Base-by-base conservation (phyloP, 2,888 invertebrate genomes). In the Perizoma flavofasciatum region DNA sequence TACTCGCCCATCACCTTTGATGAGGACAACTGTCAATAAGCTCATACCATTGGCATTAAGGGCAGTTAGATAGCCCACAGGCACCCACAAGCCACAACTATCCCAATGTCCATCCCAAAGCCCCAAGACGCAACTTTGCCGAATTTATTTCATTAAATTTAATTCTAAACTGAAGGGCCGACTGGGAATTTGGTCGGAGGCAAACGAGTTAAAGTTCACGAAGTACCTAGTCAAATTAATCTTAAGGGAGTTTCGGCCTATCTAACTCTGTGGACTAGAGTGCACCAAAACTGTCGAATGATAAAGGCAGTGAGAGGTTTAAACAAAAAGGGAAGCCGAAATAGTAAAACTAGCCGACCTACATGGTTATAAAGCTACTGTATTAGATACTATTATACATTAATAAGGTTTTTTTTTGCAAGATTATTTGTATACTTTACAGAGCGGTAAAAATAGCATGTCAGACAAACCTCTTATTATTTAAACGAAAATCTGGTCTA, bases 91-190 rank as follows among this genome's bases (percentile, higher is more conserved):
- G 61, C 59, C 54, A 51, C 51, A 68, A 67, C 64, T 61, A 64
- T 59, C 63, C 52, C 50, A 45, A 55, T 55, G 64, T 66, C 67
- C 65, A 60, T 55, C 58, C 55, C 56, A 50, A 48, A 22, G 63
- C 67, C 73, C 77, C 74, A 71, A 75, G 74, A 75, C 77, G 70
- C 76, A 83, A 86, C 80, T 88, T 84, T 78, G 75, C 78, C 75
- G 81, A 89, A 89, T 89, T 88, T 88, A 88, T 89, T 90, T 89
- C 86, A 89, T 89, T 90, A 87, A 90, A 89, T 89, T 88, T 86
- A 90, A 89, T 88, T 88, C 82, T 86, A 83, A 88, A 88, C 88
- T 88, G 79, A 81, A 85, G 84, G 86, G 81, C 82, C 83, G 78
- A 74, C 77, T 78, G 86, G 85, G 89, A 88, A 88, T 90, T 88